phyloP scores from a whole-genome alignment of 2,113 vertebrate genomes.

The Fulmarus glacialis region DNA sequence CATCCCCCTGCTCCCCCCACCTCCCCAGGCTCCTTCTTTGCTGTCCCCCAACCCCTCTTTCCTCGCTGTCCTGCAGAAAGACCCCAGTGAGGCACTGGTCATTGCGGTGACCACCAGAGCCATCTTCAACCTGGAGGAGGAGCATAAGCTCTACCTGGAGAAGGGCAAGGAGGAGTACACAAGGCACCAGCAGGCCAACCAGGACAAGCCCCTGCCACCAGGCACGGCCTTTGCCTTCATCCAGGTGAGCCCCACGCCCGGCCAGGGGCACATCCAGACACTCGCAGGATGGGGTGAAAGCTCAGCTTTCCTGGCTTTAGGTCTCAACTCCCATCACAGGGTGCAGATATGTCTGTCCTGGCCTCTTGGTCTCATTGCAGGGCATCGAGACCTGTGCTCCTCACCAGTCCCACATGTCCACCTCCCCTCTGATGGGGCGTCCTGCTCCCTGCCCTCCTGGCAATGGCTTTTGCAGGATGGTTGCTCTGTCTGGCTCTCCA shows the following conservation, averaged over 20 bases:
- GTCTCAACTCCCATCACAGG: fast-evolving
- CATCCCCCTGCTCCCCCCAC: background rate
- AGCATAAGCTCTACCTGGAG: slow-evolving; percentile 55
- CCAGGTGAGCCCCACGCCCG: slow-evolving; percentile 37
- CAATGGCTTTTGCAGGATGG: background rate
- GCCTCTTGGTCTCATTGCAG: background rate
- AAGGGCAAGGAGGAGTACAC: slow-evolving; percentile 56
- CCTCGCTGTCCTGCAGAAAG: slow-evolving; percentile 66
- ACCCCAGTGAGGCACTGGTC: slow-evolving; percentile 67
- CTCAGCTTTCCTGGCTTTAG: background rate
- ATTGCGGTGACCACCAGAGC: slow-evolving; percentile 76
- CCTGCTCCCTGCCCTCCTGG: background rate
- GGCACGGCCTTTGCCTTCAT: slow-evolving; percentile 71
- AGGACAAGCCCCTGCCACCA: slow-evolving; percentile 43
- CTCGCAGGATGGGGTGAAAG: background rate
- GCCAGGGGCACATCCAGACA: background rate
- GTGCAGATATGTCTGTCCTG: background rate
- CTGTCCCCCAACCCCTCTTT: background rate
- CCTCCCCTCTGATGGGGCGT: fast-evolving
- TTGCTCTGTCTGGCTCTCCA: background rate
- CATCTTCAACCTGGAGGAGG: slow-evolving; percentile 71
- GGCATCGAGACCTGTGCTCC: background rate
- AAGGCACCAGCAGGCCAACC: slow-evolving; percentile 35
- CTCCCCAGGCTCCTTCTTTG: background rate
- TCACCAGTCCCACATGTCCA: background rate